Conservation (phyloP, 2,888 invertebrate genomes). For the Phymatocera aterrima region DNA sequence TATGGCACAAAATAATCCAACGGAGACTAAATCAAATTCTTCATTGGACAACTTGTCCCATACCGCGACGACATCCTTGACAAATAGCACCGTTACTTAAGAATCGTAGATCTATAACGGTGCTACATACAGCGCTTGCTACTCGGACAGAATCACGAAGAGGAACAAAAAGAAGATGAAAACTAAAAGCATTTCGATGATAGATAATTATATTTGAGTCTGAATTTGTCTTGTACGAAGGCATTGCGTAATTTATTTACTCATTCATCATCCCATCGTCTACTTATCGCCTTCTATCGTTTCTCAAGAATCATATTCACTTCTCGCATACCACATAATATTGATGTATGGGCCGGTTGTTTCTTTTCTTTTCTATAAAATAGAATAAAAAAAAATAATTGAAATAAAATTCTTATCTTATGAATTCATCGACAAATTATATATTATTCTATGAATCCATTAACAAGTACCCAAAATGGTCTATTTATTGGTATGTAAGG, state of each 20-base stretch:
- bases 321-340: background rate
- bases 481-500: background rate
- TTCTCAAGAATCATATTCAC: background rate
- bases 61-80: background rate
- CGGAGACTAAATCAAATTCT: slow-evolving; percentile 8
- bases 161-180: background rate
- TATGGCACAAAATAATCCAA: background rate
- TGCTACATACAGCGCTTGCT: background rate
- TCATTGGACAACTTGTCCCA: background rate
- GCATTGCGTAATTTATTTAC: background rate
- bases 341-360: background rate
- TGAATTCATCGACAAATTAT: background rate
- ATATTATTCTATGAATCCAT: background rate
- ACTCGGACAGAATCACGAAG: background rate
- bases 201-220: background rate
- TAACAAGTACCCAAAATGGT: background rate
- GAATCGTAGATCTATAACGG: background rate
- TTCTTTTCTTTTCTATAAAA: slow-evolving; percentile 15
- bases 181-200: background rate
- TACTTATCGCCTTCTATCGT: background rate
- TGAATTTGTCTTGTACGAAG: background rate
- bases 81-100: slow-evolving; percentile 7
- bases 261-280: background rate
- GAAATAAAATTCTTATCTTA: slow-evolving; percentile 24
- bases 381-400: too few species aligned